Conservation (phyloP, 1,140 invertebrate species). For the Chironomus tepperi region DNA sequence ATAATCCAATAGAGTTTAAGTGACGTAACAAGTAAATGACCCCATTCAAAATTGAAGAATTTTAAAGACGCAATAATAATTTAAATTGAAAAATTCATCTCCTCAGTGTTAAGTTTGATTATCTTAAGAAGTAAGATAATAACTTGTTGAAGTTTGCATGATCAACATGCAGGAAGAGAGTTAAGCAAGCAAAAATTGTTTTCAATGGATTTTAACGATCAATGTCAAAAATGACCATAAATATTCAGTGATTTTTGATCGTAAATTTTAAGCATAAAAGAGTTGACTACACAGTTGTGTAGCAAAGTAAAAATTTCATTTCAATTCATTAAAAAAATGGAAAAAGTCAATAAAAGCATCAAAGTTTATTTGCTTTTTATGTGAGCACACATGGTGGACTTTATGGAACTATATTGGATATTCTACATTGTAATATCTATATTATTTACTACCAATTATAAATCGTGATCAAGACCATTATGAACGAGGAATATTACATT, state of each 20-base stretch:
- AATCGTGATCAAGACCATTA: neutral
- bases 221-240: neutral
- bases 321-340: neutral
- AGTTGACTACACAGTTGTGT: neutral
- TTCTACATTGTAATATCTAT: neutral
- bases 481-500: too few relatives aligned
- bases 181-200: neutral
- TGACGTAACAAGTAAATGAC: too few relatives aligned
- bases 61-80: too few relatives aligned
- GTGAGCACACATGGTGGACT: neutral
- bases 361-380: neutral
- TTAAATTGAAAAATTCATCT: too few relatives aligned
- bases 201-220: neutral
- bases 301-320: too few relatives aligned
- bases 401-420: neutral
- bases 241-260: neutral
- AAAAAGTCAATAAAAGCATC: neutral
- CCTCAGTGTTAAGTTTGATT: too few relatives aligned
- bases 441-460: slow-evolving; percentile 7
- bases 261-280: neutral
- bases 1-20: too few relatives aligned
- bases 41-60: too few relatives aligned
- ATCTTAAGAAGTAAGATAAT: too few relatives aligned
- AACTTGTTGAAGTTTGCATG: too few relatives aligned
- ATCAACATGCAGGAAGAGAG: too few relatives aligned